Evolutionary conservation across 2,113 vertebrate genomes (phyloP), one percentile per base, ranked within the genome.

Genomic region (Dipodomys spectabilis): DNA sequence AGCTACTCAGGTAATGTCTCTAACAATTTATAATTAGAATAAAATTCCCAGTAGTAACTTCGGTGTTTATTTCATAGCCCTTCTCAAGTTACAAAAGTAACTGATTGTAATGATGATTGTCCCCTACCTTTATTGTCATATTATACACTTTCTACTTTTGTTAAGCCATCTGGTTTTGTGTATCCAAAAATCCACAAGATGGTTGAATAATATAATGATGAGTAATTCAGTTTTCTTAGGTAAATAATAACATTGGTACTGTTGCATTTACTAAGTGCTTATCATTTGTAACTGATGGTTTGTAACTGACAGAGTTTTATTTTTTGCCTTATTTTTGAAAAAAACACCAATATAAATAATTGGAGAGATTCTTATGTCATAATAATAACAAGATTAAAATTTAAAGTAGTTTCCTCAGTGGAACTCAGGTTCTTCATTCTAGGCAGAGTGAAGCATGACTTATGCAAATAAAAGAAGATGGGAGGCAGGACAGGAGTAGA

Each of bases 131-230:
- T 71, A 77, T 81, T 60, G 20, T 0, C 22, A 27, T 80, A 3
- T 28, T 79, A 18, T 49, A 2, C 18, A 49, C 12, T 77, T 22
- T 89, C 28, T 68, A 64, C 35, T 62, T 25, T 92, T 30, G 6
- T 39, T 68, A 53, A 77, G 77, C 45, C 23, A 12, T 39, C 9
- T 60, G 2, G 13, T 15, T 45, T 73, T 86, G 80, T 5, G 7
- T 23, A 60, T 72, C 32, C 73, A 95, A 82, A 77, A 30, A 81
- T 67, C 19, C 75, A 64, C 77, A 62, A 80, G 94, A 68, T 16
- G 81, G 68, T 65, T 64, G 81, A 77, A 68, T 39, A 90, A 78
- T 25, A 69, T 73, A 32, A 64, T 64, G 8, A 75, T 74, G 11
- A 67, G 3, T 57, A 86, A 35, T 35, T 90, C 28, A 60, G 53